phyloP scores from a whole-genome alignment of 2,797 vertebrate species.

The Schizothorax lantsangensis region DNA sequence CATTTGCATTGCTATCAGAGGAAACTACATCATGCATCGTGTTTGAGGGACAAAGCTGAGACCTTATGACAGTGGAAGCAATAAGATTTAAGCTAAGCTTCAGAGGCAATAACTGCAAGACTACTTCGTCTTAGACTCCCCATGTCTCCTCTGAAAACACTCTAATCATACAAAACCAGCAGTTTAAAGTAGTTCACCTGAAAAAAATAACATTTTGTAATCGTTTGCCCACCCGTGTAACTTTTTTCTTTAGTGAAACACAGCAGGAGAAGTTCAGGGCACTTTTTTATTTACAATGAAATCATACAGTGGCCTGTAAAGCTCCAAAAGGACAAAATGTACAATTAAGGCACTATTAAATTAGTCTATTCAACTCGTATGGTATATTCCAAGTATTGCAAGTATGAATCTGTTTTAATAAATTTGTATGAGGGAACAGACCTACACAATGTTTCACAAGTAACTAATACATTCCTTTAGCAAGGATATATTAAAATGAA shows the following conservation, averaged over 20 bases:
- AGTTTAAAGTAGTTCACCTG: neutral
- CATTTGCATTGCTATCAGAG: slow-evolving; percentile 21
- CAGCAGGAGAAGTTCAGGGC: neutral
- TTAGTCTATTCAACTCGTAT: neutral
- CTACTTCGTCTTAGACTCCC: slow-evolving; percentile 5
- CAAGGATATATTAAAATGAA: neutral
- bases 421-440: neutral
- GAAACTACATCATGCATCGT: slow-evolving; percentile 2
- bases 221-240: neutral
- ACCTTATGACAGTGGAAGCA: slow-evolving; percentile 31
- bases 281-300: neutral
- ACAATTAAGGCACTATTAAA: neutral
- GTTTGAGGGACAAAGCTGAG: slow-evolving; percentile 34
- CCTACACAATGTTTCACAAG: neutral
- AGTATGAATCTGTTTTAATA: neutral
- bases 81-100: slow-evolving; percentile 42
- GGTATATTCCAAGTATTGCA: neutral
- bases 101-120: slow-evolving; percentile 33
- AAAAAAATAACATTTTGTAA: neutral
- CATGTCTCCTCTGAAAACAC: neutral
- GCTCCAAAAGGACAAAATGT: neutral
- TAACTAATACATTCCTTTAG: neutral
- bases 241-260: neutral
- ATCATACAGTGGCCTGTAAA: neutral
- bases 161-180: slow-evolving; percentile 31